phyloP scores from a whole-genome alignment of 2,113 vertebrate species.

The Ctenomys sociabilis region DNA sequence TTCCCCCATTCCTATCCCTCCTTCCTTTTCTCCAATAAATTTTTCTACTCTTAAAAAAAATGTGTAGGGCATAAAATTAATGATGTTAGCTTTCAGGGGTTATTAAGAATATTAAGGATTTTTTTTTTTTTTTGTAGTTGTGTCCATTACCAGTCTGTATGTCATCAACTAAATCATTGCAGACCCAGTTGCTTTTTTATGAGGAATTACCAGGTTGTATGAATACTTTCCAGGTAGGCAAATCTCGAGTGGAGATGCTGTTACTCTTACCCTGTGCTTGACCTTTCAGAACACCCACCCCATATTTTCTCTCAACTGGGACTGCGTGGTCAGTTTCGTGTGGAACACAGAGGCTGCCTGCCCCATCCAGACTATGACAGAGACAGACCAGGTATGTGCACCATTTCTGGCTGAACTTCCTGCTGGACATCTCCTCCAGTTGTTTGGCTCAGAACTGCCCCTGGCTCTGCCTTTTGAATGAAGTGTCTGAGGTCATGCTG shows the following conservation, averaged over 20 bases:
- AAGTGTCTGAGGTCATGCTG: background rate
- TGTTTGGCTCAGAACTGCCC: fast-evolving
- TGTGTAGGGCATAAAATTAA: no score
- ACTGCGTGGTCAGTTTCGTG: constrained; percentile 92
- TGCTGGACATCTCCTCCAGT: fast-evolving
- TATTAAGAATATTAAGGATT: fast-evolving
- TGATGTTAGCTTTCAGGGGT: background rate
- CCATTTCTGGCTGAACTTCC: fast-evolving
- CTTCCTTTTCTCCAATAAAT: no score
- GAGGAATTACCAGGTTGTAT: background rate
- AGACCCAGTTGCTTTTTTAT: background rate
- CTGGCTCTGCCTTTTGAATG: no score
- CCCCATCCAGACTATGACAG: constrained; percentile 87
- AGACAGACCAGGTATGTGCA: constrained; percentile 87
- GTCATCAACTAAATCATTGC: no score
- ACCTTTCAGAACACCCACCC: constrained; percentile 89
- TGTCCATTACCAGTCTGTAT: fast-evolving
- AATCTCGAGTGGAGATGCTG: background rate
- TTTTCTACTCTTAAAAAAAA: background rate
- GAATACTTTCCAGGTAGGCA: background rate
- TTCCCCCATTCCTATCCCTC: no score
- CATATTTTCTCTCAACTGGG: constrained; percentile 89
- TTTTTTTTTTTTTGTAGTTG: fast-evolving
- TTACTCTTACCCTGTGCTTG: constrained; percentile 33
- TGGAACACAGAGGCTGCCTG: constrained; percentile 97